Evolutionary conservation across 2,797 vertebrate genomes (phyloP), one percentile per base, ranked within the genome.

Genomic region (Notoglanidium macrostoma): DNA sequence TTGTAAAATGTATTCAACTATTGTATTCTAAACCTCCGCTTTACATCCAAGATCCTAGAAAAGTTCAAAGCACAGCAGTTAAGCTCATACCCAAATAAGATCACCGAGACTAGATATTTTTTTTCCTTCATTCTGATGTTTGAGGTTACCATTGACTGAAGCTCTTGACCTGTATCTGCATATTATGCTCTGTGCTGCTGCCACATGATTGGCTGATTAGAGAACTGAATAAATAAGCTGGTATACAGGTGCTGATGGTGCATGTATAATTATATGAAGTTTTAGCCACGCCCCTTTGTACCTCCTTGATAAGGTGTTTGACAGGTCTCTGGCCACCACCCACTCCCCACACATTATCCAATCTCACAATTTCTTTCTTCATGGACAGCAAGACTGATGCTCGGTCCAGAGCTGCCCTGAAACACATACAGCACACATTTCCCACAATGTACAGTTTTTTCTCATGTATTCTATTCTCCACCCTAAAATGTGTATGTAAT

Each of bases 321-420:
- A 97, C 97, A 0, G 97, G 97, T 93, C 96, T 95, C 89, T 96
- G 97, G 77, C 97, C 97, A 0, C 97, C 97, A 0, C 97, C 97
- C 23, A 97, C 96, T 0, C 97, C 97, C 97, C 97, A 98, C 77
- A 98, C 97, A 0, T 97, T 98, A 93, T 98, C 97, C 15, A 98
- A 92, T 55, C 94, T 94, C 68, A 97, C 95, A 77, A 97, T 96
- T 55, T 95, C 95, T 17, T 92, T 95, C 94, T 97, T 97, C 94
- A 97, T 97, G 87, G 95, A 94, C 84, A 97, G 92, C 83, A 98
- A 92, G 86, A 98, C 95, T 0, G 96, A 95, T 0, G 97, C 97
- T 0, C 97, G 95, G 91, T 98, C 96, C 54, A 98, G 92, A 79
- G 97, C 97, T 72, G 96, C 96, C 93, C 97, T 97, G 92, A 2